A percentile compares a stretch with the other conserved stretches of the same genome.
These are phyloP conservation scores for Phymastichus coffea DNA, from an alignment of 1,140 invertebrate species.

Conservation along the genomic window DNA sequence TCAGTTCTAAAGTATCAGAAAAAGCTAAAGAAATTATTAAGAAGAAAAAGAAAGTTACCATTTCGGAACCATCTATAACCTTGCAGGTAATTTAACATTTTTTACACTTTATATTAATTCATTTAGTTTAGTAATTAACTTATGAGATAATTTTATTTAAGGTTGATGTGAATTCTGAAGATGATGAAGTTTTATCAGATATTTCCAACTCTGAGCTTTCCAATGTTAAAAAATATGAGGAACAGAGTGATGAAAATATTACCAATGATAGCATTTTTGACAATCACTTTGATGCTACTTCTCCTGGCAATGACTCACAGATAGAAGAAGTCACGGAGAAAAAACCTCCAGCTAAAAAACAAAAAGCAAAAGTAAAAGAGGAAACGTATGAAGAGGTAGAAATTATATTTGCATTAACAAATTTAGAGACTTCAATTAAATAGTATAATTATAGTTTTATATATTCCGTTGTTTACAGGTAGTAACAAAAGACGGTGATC, in stretches of 20 bases:
- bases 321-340: slow-evolving; percentile 46
- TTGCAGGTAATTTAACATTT: slow-evolving; percentile 5
- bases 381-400: slow-evolving; percentile 14
- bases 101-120: no score
- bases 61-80: neutral
- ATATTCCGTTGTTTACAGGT: no score
- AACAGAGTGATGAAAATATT: slow-evolving; percentile 34
- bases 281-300: slow-evolving; percentile 22
- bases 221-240: slow-evolving; percentile 29
- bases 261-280: slow-evolving; percentile 36
- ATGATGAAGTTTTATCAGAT: slow-evolving; percentile 26
- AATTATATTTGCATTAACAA: slow-evolving; percentile 7
- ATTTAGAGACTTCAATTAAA: no score
- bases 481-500: slow-evolving; percentile 55
- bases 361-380: slow-evolving; percentile 39
- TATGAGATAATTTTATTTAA: no score
- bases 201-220: no score
- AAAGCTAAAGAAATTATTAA: slow-evolving; percentile 26
- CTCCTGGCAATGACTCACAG: slow-evolving; percentile 13
- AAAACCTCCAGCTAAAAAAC: neutral
- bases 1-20: slow-evolving; percentile 15
- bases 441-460: no score
- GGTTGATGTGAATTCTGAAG: slow-evolving; percentile 24
- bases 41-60: slow-evolving; percentile 32
- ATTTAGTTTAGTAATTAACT: no score